phyloP scores from a whole-genome alignment of 2,888 invertebrate genomes.

The Tinea semifulvella region DNA sequence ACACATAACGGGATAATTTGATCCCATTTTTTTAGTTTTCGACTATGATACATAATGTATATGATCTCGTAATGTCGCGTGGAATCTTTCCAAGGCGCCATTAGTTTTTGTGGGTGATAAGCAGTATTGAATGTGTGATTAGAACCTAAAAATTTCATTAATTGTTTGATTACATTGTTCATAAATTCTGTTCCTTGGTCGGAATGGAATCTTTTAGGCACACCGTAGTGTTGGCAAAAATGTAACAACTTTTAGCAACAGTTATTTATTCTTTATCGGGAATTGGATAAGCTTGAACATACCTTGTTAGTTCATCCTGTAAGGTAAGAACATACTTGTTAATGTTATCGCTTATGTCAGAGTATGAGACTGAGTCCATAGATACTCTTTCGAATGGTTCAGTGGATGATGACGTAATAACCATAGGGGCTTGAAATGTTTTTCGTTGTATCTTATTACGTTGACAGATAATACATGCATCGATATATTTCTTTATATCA shows the following conservation, averaged over 20 bases:
- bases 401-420: constrained; percentile 27
- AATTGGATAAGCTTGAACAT: constrained; percentile 28
- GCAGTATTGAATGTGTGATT: no score
- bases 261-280: constrained; percentile 28
- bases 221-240: constrained; percentile 29
- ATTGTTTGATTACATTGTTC: constrained; percentile 26
- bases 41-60: constrained; percentile 26
- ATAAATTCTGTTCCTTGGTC: constrained; percentile 30
- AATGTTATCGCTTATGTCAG: constrained; percentile 24
- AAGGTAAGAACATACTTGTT: constrained; percentile 27
- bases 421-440: constrained; percentile 28
- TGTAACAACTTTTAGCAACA: constrained; percentile 24
- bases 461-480: constrained; percentile 24
- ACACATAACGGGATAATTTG: constrained; percentile 29
- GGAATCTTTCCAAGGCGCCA: constrained; percentile 27
- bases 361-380: constrained; percentile 29
- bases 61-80: constrained; percentile 27
- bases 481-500: constrained; percentile 25
- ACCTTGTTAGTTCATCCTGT: constrained; percentile 29
- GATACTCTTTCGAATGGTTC: constrained; percentile 29
- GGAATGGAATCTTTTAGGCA: constrained; percentile 29
- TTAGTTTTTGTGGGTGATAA: constrained; percentile 29
- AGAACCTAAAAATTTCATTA: constrained; percentile 26
- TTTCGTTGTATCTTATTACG: constrained; percentile 27
- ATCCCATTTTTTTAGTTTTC: constrained; percentile 24